Evolutionary conservation across 2,113 vertebrate genomes (phyloP).

Genomic region (Dascyllus trimaculatus): DNA sequence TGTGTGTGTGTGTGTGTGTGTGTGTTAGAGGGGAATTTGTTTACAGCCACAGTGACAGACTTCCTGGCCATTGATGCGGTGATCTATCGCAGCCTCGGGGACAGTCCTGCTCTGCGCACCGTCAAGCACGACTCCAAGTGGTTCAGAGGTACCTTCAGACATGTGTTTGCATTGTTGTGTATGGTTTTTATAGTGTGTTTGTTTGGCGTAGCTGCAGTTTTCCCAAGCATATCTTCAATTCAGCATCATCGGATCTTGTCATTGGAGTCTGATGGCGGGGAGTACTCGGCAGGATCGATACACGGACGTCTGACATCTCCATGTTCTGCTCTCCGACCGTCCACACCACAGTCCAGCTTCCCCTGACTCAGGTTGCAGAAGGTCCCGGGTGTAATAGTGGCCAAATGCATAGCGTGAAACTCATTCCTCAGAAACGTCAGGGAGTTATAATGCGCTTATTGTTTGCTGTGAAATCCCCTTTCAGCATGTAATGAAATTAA

Average conservation of each 20-base stretch:
- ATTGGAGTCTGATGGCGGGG: constrained; percentile 34
- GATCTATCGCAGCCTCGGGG: constrained; percentile 96
- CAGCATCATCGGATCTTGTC: constrained; percentile 1
- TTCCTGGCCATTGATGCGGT: constrained; percentile 97
- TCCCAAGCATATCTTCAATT: not conserved
- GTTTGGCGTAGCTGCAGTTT: not conserved
- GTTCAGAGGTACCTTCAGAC: constrained; percentile 91
- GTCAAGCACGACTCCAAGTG: constrained; percentile 98
- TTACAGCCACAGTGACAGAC: constrained; percentile 96
- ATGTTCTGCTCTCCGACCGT: constrained; percentile 18
- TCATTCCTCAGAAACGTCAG: constrained; percentile 40
- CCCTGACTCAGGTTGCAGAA: not conserved
- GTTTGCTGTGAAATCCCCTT: constrained; percentile 75
- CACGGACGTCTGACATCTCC: constrained; percentile 46
- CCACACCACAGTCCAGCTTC: not conserved
- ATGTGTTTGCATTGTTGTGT: not conserved
- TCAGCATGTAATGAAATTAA: constrained; percentile 75
- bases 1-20: constrained; percentile 17
- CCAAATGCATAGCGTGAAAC: constrained; percentile 34
- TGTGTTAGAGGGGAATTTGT: constrained; percentile 92
- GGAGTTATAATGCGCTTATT: constrained; percentile 66
- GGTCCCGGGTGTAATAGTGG: constrained; percentile 14
- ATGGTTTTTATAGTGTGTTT: constrained; percentile 1
- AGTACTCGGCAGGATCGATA: constrained; percentile 64
- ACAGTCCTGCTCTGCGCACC: constrained; percentile 92